Conservation (phyloP, 1,140 invertebrate genomes). For the Drosophila varians region DNA sequence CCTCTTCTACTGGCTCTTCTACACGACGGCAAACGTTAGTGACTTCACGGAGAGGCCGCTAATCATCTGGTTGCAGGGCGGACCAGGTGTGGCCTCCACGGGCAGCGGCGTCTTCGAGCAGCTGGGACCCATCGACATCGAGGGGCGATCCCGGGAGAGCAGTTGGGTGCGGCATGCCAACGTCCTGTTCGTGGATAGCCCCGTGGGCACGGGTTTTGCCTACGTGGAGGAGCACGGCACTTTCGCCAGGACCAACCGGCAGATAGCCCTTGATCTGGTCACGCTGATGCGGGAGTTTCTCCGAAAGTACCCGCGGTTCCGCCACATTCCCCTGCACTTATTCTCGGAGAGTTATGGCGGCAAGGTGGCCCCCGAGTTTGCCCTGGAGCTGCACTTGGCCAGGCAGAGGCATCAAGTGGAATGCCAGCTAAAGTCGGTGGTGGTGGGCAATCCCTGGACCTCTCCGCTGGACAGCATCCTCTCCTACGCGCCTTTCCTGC, state of each 20-base stretch:
- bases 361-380: constrained; percentile 95
- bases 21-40: constrained; percentile 86
- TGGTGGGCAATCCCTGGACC: constrained; percentile 94
- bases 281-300: constrained; percentile 88
- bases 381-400: constrained; percentile 85
- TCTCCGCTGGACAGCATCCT: constrained; percentile 92
- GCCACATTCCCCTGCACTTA: constrained; percentile 90
- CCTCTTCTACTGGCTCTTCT: constrained; percentile 94
- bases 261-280: constrained; percentile 92
- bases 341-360: constrained; percentile 95
- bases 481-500: constrained; percentile 90
- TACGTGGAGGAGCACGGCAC: constrained; percentile 87
- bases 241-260: constrained; percentile 87
- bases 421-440: constrained; percentile 90
- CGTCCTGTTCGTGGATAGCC: constrained; percentile 94
- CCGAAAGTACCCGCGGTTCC: constrained; percentile 86
- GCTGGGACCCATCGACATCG: constrained; percentile 88
- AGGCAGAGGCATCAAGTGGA: constrained; percentile 86
- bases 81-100: constrained; percentile 90
- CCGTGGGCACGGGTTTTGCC: constrained; percentile 94
- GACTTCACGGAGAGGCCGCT: constrained; percentile 87
- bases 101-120: constrained; percentile 92
- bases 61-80: constrained; percentile 92
- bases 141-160: constrained; percentile 87
- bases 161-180: constrained; percentile 92